Base-by-base conservation (phyloP, 1,140 invertebrate species). In the Lepeophtheirus salmonis region DNA sequence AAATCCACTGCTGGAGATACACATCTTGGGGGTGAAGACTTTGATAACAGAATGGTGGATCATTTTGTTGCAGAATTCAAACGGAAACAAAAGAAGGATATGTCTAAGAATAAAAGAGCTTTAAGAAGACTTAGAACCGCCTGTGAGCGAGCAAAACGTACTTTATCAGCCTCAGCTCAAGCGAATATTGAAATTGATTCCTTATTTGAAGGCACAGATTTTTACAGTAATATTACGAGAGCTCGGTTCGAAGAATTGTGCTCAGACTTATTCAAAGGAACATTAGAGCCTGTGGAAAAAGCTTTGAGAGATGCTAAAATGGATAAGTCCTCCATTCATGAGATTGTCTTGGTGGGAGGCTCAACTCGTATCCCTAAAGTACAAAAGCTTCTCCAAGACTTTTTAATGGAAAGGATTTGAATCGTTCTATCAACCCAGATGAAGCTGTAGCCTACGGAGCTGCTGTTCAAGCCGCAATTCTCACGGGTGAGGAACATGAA, bases 401-500 rank as follows among this genome's bases (percentile, higher is more conserved):
- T 66, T 72, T 72, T 64, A 71, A 71, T 64, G 72, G 71, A n/a
- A 78, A 78, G 64, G 74, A 78, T 64, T 65, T 79, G 49, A 78
- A 78, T n/a, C n/a, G n/a, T n/a, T n/a, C n/a, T n/a, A n/a, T n/a
- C n/a, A n/a, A n/a, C n/a, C n/a, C n/a, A n/a, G 75, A 77, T 67
- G 75, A 77, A 64, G 75, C 75, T 62, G 75, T 77, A 18, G 76
- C 76, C n/a, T 77, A 76, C 67, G 68, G 68, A 48, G 56, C 70
- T 52, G 86, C 87, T 17, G 84, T 88, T 1, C 86, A 88, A 73
- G 83, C 87, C 66, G 92, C 92, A 65, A 95, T 96, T 66, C 74
- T 97, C 62, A 83, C 86, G 67, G 92, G 91, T 62, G 89, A 95
- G 71, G 92, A 91, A 69, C 89, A 86, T 17, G 87, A 95, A 69